Conservation (phyloP, 1,140 invertebrate species). For the Medauroidea extradentata region DNA sequence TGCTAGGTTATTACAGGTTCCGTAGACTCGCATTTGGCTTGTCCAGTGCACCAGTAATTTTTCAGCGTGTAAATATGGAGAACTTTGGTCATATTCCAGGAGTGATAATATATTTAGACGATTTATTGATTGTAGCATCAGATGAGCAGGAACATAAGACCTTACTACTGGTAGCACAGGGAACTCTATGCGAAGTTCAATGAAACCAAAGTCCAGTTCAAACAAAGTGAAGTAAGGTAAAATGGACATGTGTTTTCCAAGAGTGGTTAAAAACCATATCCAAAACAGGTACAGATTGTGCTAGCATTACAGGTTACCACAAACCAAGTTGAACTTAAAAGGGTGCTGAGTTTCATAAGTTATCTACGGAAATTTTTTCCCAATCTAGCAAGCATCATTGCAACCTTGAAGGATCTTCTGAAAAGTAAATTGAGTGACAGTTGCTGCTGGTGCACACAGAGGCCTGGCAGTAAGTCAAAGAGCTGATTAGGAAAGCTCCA, state of each 20-base stretch:
- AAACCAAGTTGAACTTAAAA: conserved; percentile 23
- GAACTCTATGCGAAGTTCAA: conserved; percentile 34
- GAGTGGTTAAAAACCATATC: conserved; percentile 29
- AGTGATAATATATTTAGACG: conserved; percentile 38
- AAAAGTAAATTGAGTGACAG: too few relatives aligned
- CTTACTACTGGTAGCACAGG: conserved; percentile 28
- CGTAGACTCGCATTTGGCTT: conserved; percentile 36
- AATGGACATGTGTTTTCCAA: conserved; percentile 33
- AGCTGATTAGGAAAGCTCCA: too few relatives aligned
- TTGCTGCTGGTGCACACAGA: too few relatives aligned
- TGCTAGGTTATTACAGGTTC: conserved; percentile 34
- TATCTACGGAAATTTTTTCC: conserved; percentile 38
- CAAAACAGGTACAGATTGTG: conserved; percentile 34
- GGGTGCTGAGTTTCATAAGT: conserved; percentile 31
- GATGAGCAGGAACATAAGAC: conserved; percentile 25
- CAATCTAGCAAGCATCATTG: background rate
- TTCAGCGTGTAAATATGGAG: conserved; percentile 28
- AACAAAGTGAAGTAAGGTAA: conserved; percentile 24
- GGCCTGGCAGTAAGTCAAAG: too few relatives aligned
- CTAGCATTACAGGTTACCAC: conserved; percentile 21
- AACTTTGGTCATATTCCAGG: conserved; percentile 31
- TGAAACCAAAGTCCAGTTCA: conserved; percentile 32
- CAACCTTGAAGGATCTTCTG: too few relatives aligned
- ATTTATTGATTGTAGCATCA: conserved; percentile 31
- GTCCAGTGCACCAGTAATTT: conserved; percentile 32